Conservation (phyloP, 2,797 vertebrate genomes). For the Sebastes hubbsi region DNA sequence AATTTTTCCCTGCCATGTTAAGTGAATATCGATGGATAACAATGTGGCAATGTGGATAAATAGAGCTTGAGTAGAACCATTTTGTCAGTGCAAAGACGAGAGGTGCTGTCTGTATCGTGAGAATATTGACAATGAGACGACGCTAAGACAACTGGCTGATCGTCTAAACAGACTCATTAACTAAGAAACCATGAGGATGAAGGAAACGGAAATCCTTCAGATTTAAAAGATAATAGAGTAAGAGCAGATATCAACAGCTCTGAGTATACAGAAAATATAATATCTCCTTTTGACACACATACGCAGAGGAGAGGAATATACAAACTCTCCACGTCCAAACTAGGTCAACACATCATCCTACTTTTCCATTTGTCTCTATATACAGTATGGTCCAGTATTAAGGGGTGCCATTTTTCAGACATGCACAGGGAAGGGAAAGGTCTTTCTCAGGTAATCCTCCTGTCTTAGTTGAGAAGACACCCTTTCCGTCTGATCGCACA, state of each 20-base stretch:
- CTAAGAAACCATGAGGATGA: background rate
- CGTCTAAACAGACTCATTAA: background rate
- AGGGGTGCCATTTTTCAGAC: background rate
- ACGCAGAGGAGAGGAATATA: background rate
- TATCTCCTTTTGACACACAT: background rate
- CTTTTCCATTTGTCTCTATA: background rate
- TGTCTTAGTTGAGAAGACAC: background rate
- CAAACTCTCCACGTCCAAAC: background rate
- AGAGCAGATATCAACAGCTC: background rate
- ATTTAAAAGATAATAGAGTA: background rate
- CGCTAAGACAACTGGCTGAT: background rate
- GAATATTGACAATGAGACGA: background rate
- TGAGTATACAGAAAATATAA: background rate
- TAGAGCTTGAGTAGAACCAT: conserved; percentile 8
- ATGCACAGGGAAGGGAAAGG: background rate
- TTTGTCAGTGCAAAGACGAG: background rate
- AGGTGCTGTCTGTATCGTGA: background rate
- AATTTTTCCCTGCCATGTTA: conserved; percentile 44
- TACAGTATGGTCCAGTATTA: background rate
- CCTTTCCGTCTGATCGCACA: conserved; percentile 16
- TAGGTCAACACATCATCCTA: background rate
- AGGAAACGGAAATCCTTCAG: background rate
- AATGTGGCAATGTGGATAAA: background rate
- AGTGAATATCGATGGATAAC: conserved; percentile 43
- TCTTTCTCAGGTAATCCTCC: conserved; percentile 6